Percentiles rank a stretch among this genome's conserved stretches.
phyloP scores from a whole-genome alignment of 1,140 invertebrate genomes.

The Mycetomoellerius zeteki region DNA sequence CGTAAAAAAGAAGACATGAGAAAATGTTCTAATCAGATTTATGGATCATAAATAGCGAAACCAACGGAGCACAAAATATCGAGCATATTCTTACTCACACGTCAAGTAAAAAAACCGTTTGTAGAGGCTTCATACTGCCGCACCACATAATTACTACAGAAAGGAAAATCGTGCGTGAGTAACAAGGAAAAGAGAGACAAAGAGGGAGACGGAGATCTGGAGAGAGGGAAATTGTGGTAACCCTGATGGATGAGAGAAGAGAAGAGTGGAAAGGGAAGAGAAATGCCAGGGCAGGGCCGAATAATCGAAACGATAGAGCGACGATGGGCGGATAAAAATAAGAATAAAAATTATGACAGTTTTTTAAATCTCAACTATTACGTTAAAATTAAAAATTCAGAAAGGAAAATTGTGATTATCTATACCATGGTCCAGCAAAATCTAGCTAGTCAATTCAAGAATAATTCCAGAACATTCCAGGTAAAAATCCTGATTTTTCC shows the following conservation, averaged over 20 bases:
- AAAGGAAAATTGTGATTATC: background rate
- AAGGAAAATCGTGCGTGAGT: constrained; percentile 35
- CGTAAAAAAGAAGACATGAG: too few relatives aligned
- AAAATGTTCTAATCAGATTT: background rate
- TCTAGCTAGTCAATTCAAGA: too few relatives aligned
- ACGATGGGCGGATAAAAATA: background rate
- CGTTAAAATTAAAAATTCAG: background rate
- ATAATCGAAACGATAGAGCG: constrained; percentile 38
- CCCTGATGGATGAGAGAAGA: constrained; percentile 17
- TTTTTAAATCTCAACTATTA: background rate
- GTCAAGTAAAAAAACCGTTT: constrained; percentile 61
- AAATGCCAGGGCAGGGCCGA: constrained; percentile 14
- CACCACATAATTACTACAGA: constrained; percentile 67
- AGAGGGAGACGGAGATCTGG: constrained; percentile 41
- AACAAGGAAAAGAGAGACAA: constrained; percentile 47
- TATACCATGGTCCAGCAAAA: background rate
- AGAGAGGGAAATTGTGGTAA: constrained; percentile 35
- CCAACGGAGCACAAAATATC: background rate
- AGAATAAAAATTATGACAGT: background rate
- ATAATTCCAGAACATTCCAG: too few relatives aligned
- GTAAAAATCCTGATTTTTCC: too few relatives aligned
- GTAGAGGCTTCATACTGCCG: constrained; percentile 52
- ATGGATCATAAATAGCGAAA: background rate
- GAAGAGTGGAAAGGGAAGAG: background rate
- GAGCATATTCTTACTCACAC: constrained; percentile 47